Conservation (phyloP, 1,140 invertebrate species). For the Maconellicoccus hirsutus region DNA sequence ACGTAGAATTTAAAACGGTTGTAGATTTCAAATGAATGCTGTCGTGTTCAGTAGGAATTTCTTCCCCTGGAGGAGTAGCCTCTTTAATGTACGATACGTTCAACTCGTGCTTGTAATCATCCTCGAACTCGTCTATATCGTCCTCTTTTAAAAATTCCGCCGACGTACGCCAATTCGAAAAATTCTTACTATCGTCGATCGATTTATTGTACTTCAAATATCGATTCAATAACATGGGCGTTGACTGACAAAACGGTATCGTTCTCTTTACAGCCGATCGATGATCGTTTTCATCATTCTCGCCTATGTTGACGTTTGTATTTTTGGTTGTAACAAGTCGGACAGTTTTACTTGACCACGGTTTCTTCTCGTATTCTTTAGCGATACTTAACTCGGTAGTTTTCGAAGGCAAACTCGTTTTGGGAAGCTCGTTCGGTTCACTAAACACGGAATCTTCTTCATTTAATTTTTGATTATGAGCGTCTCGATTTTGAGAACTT, state of each 20-base stretch:
- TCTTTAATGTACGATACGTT: neutral
- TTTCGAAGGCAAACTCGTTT: too few relatives aligned
- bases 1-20: neutral
- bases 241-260: neutral
- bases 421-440: too few relatives aligned
- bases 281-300: neutral
- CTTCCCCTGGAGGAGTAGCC: neutral
- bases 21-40: neutral
- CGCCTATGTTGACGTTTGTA: too few relatives aligned
- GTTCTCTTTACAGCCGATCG: neutral
- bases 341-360: too few relatives aligned
- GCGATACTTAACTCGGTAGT: too few relatives aligned
- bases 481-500: neutral
- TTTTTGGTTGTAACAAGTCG: too few relatives aligned
- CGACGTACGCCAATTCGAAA: neutral
- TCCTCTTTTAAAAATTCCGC: neutral
- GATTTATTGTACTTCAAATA: conserved; percentile 6
- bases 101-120: neutral
- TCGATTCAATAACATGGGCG: neutral
- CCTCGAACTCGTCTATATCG: neutral
- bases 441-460: too few relatives aligned
- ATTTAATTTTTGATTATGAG: neutral
- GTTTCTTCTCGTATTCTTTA: too few relatives aligned
- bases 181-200: neutral
- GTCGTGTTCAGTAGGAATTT: neutral